phyloP scores from a whole-genome alignment of 2,113 vertebrate genomes.

The Lethenteron reissneri region DNA sequence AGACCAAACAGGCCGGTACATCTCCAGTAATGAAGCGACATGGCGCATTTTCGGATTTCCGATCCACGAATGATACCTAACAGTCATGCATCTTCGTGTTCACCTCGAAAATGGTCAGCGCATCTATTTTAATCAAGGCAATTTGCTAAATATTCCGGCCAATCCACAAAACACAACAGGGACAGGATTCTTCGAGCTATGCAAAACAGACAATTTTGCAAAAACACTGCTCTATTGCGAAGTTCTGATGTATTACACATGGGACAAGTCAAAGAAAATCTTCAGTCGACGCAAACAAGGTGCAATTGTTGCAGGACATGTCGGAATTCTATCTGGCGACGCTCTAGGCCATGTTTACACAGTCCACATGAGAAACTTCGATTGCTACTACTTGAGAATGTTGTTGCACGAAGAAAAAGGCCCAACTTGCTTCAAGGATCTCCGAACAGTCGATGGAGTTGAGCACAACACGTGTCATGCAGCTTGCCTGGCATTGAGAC shows the following conservation, averaged over 20 bases:
- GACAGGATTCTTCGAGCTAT: background rate
- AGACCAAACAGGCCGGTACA: no score
- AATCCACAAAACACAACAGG: background rate
- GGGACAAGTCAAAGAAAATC: background rate
- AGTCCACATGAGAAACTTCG: background rate
- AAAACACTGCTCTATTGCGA: background rate
- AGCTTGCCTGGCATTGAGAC: no score
- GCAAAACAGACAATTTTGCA: background rate
- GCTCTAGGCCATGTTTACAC: background rate
- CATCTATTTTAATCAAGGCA: background rate
- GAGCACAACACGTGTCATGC: no score
- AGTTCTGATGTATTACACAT: background rate
- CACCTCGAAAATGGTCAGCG: background rate
- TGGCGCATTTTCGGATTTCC: background rate
- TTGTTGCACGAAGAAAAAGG: background rate
- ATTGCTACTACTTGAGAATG: background rate
- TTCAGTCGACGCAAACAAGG: background rate
- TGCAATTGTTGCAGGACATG: background rate
- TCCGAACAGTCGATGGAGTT: no score
- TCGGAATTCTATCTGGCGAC: background rate
- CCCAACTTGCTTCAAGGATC: background rate
- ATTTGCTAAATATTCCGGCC: background rate
- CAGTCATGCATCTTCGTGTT: background rate
- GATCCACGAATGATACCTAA: background rate
- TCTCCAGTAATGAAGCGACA: no score